phyloP scores from a whole-genome alignment of 2,113 vertebrate genomes.

The Dendrocopos noguchii region DNA sequence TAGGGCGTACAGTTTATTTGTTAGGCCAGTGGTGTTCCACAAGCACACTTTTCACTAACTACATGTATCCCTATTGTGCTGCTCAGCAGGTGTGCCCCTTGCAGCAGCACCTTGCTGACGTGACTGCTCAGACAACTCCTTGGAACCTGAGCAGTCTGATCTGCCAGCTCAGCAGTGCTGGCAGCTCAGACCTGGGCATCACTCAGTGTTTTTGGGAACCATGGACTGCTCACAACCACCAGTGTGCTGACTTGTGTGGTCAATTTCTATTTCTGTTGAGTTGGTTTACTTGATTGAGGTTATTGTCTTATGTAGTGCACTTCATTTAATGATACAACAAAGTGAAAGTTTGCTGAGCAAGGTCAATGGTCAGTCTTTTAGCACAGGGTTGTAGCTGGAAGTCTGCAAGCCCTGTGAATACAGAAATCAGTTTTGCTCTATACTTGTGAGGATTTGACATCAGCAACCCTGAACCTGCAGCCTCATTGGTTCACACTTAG shows the following conservation, averaged over 20 bases:
- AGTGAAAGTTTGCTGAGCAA: neutral
- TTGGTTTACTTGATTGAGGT: neutral
- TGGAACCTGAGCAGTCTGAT: rapidly evolving
- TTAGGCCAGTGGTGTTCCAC: neutral
- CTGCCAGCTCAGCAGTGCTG: neutral
- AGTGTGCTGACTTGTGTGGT: rapidly evolving
- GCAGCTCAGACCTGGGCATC: neutral
- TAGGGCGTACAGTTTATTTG: neutral
- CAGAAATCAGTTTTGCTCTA: neutral
- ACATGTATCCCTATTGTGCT: rapidly evolving
- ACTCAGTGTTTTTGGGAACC: neutral
- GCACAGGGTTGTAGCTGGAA: neutral
- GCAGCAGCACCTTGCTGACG: neutral
- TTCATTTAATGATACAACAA: rapidly evolving
- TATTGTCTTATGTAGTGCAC: neutral
- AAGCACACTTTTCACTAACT: neutral
- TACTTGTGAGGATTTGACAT: neutral
- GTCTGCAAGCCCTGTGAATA: neutral
- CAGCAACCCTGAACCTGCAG: neutral
- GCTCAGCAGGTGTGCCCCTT: rapidly evolving
- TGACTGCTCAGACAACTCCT: neutral
- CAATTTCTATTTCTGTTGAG: neutral
- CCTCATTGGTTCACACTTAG: rapidly evolving
- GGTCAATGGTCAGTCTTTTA: neutral
- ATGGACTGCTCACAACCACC: rapidly evolving